Conservation (phyloP, 2,888 invertebrate genomes). For the Mythimna ferrago region DNA sequence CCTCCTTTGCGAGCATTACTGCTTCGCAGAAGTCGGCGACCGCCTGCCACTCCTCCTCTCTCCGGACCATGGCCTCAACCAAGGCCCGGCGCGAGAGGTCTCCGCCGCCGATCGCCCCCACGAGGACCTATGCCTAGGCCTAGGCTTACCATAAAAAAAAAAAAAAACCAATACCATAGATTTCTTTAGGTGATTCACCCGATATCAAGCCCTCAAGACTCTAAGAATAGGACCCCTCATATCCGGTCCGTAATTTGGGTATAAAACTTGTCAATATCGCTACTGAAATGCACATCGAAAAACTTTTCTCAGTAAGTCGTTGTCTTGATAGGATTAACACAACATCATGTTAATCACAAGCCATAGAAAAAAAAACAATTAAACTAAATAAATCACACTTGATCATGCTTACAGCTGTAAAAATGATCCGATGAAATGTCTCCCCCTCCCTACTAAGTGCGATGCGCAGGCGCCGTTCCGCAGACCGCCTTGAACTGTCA, state of each 20-base stretch:
- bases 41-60: too few relatives aligned
- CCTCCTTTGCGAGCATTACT: too few relatives aligned
- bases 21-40: too few relatives aligned
- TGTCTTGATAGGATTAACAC: constrained; percentile 21
- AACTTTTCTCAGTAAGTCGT: neutral
- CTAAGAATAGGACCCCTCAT: neutral
- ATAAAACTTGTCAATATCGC: neutral
- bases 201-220: too few relatives aligned
- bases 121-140: too few relatives aligned
- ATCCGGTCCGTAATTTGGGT: neutral
- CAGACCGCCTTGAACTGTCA: constrained; percentile 82
- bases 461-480: constrained; percentile 73
- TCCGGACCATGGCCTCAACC: too few relatives aligned
- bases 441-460: constrained; percentile 68
- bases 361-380: constrained; percentile 57
- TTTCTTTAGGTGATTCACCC: neutral
- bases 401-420: constrained; percentile 84
- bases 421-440: constrained; percentile 81
- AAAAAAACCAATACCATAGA: neutral
- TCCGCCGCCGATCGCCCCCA: too few relatives aligned
- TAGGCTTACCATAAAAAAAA: too few relatives aligned
- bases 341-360: constrained; percentile 37
- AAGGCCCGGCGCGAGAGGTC: too few relatives aligned
- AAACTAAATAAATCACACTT: constrained; percentile 72
- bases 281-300: neutral